Percentiles rank a stretch among this genome's conserved stretches.
phyloP scores from a whole-genome alignment of 2,888 invertebrate species.

The Cyrtodaria siliqua region DNA sequence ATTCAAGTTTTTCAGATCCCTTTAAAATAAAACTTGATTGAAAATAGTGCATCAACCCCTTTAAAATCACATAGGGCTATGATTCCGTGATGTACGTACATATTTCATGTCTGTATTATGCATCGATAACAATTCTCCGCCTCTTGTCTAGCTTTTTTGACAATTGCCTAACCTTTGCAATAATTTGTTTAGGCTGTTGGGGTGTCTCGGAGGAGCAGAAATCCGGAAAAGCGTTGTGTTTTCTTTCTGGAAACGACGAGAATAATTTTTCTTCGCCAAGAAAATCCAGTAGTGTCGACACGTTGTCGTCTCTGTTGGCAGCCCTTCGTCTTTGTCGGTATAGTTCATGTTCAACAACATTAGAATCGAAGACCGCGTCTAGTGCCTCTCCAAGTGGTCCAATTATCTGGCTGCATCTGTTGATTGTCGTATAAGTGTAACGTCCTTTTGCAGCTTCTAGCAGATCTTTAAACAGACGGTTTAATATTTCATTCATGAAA shows the following conservation, averaged over 20 bases:
- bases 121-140: too few species aligned
- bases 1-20: too few species aligned
- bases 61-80: too few species aligned
- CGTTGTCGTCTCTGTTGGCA: conserved; percentile 62
- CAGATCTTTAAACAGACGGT: too few species aligned
- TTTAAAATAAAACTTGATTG: too few species aligned
- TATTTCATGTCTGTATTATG: too few species aligned
- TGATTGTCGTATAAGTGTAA: conserved; percentile 44
- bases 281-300: conserved; percentile 52
- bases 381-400: conserved; percentile 8
- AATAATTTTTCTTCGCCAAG: conserved; percentile 11
- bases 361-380: conserved; percentile 36
- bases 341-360: conserved; percentile 63
- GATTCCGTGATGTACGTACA: too few species aligned
- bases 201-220: conserved; percentile 12
- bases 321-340: conserved; percentile 7
- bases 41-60: too few species aligned
- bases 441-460: conserved; percentile 39
- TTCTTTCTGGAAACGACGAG: not conserved
- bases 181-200: conserved; percentile 1
- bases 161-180: conserved; percentile 6
- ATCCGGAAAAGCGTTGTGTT: conserved; percentile 13
- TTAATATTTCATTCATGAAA: too few species aligned
- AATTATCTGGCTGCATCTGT: not conserved
- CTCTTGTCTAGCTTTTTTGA: too few species aligned